Evolutionary conservation across 2,888 invertebrate genomes (phyloP).

Genomic region (Philonicus albiceps): DNA sequence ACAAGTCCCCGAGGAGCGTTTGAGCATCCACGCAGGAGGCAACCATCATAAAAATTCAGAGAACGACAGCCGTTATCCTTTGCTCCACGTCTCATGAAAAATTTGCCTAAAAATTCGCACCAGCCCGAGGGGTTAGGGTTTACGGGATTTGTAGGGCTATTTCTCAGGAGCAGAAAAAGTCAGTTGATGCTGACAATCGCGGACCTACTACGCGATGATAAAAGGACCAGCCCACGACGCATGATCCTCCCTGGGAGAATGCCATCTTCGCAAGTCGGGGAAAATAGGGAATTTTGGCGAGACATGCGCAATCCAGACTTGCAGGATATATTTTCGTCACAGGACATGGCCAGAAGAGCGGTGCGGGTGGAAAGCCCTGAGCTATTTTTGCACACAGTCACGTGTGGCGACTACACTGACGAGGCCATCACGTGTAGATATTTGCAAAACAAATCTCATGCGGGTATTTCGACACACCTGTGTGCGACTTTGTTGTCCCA

Average conservation of each 20-base stretch:
- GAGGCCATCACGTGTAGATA: slow-evolving; percentile 26
- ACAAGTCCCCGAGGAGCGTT: not conserved
- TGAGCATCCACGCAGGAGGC: not conserved
- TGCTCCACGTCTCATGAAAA: not conserved
- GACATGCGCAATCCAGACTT: not conserved
- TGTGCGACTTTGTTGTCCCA: slow-evolving; percentile 35
- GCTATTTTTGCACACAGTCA: slow-evolving; percentile 41
- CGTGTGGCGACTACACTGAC: not conserved
- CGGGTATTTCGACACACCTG: slow-evolving; percentile 14
- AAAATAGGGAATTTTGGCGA: not conserved
- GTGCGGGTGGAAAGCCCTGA: not conserved
- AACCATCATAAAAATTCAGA: not conserved
- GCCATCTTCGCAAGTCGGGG: not conserved
- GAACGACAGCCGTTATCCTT: not conserved
- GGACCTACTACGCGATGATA: not conserved
- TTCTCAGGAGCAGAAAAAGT: not conserved
- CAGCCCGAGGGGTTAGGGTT: not conserved
- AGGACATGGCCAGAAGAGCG: not conserved
- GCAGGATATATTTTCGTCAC: slow-evolving; percentile 3
- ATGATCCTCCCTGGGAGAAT: not conserved
- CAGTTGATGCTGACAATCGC: not conserved
- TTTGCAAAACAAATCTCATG: slow-evolving; percentile 36
- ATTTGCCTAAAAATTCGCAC: not conserved
- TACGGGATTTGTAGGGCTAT: not conserved
- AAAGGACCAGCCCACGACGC: not conserved